phyloP scores from a whole-genome alignment of 92 coral and sea anemone species.

The Porites evermanni region DNA sequence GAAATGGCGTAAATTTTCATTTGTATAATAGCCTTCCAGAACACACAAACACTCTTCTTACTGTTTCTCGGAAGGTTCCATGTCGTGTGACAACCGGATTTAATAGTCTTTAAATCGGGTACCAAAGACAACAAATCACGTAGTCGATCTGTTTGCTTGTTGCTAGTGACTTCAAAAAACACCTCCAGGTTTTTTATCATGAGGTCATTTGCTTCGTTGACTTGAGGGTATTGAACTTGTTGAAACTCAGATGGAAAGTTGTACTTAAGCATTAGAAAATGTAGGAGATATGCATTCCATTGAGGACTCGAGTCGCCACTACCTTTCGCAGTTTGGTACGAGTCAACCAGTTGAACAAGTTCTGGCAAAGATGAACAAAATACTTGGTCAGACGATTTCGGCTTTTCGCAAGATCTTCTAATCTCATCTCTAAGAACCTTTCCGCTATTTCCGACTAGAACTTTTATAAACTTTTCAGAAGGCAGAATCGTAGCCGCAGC shows the following conservation, averaged over 20 bases:
- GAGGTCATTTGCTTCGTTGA: neutral
- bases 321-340: conserved; percentile 9
- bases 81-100: conserved; percentile 37
- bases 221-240: neutral
- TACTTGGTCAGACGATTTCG: neutral
- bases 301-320: conserved; percentile 9
- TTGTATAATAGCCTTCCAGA: conserved; percentile 50
- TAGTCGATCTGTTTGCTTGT: conserved; percentile 8
- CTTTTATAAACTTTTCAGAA: neutral
- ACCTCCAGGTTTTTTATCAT: conserved; percentile 18
- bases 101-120: conserved; percentile 33
- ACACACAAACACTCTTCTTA: conserved; percentile 38
- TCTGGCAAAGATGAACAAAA: conserved; percentile 42
- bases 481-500: neutral
- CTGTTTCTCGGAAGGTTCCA: conserved; percentile 17
- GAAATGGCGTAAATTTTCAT: neutral
- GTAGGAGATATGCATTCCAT: conserved; percentile 47
- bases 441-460: conserved; percentile 17
- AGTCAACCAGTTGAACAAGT: conserved; percentile 31
- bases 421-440: conserved; percentile 16
- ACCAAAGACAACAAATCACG: conserved; percentile 5
- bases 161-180: conserved; percentile 22
- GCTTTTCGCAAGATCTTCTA: conserved; percentile 1
- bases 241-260: conserved; percentile 26
- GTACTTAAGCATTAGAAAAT: conserved; percentile 31